Evolutionary conservation across 2,797 vertebrate species (phyloP), one percentile per base, ranked within the genome.

Genomic region (Gephyroberyx darwinii): DNA sequence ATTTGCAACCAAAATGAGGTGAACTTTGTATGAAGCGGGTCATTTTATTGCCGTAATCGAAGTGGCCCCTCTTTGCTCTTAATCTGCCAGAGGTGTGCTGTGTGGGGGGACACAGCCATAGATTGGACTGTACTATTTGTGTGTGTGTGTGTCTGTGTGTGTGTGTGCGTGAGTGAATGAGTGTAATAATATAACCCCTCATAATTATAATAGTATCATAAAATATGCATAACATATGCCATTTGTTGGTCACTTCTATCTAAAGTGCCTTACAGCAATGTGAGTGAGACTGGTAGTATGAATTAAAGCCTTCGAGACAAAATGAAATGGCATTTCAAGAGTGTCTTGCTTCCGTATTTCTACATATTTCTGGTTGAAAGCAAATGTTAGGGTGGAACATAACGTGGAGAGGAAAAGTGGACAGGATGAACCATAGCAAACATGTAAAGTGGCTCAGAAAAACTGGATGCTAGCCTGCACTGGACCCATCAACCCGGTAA

Each of bases 1-100:
- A 93, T 93, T 93, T 92, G 82, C 84, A 85, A 86, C 83, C 77
- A 80, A 87, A 93, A 91, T 92, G 90, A 89, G 85, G 81, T 90
- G 87, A 93, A 91, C 82, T 87, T 87, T 87, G 72, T 87, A 81
- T 83, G 82, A 85, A 86, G 82, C 68, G 9, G 87, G 82, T 86
- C 89, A 81, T 80, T 89, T 86, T 77, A 72, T 79, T 71, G 65
- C 83, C 83, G 82, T 86, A 85, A 90, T 87, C 73, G 53, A 89
- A 81, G 77, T 74, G 72, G 37, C 71, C 67, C 65, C 67, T 65
- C 81, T 86, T 71, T 80, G 78, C 78, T 88, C 70, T 78, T 81
- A 77, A 84, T 85, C 80, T 81, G 74, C 20, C 31, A 55, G 39
- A 74, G 70, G 71, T 55, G 22, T 50, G 53, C 74, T 74, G 70